phyloP scores from a whole-genome alignment of 2,797 vertebrate species.

The Coracias cyanogaster region DNA sequence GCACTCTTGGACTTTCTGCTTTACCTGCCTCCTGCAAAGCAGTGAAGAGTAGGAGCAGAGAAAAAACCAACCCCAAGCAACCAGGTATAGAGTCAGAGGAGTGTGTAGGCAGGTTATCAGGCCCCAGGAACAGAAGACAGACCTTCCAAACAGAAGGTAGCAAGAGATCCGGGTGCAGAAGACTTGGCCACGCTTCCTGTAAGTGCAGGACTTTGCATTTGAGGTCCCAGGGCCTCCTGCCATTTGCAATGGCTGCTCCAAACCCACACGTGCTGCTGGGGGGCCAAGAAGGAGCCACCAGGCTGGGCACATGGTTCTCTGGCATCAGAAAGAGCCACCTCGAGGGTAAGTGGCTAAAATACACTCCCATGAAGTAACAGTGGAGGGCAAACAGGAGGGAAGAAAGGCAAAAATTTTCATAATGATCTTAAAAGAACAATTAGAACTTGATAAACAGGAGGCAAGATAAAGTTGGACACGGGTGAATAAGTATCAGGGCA shows the following conservation, averaged over 20 bases:
- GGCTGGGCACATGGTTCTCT: background rate
- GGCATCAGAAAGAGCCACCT: background rate
- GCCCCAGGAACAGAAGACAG: background rate
- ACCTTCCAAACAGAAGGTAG: background rate
- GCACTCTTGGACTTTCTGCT: background rate
- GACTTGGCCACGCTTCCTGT: fast-evolving
- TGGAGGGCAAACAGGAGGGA: background rate
- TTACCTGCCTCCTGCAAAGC: background rate
- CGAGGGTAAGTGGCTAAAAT: background rate
- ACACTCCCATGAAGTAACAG: background rate
- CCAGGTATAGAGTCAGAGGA: background rate
- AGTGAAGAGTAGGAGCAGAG: background rate
- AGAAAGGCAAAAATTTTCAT: background rate
- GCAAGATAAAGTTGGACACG: background rate
- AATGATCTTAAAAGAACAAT: background rate
- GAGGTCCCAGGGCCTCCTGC: background rate
- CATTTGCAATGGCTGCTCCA: background rate
- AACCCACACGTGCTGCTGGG: background rate
- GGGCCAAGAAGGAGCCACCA: background rate
- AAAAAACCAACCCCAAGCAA: background rate
- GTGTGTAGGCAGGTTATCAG: background rate
- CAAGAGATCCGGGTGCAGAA: fast-evolving
- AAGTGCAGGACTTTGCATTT: background rate
- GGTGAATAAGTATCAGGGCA: background rate
- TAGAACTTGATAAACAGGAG: background rate